These are phyloP conservation scores for Trachythela sp. DNA, from an alignment of 64 coral and sea anemone species.

Conservation along the genomic window DNA sequence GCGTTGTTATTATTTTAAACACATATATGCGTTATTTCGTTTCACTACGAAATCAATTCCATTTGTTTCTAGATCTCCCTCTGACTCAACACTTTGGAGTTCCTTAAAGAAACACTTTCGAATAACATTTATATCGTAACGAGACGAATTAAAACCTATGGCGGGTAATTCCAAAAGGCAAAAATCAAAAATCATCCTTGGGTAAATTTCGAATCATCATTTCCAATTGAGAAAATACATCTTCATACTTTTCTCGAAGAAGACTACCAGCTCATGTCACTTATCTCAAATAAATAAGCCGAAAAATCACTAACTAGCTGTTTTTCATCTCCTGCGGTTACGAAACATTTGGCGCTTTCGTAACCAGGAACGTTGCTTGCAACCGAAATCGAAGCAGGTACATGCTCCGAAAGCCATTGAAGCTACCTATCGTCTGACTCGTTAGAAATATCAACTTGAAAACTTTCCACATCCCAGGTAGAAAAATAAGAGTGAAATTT, in stretches of 20 bases:
- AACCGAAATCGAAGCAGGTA: neutral
- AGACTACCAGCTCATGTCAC: no score
- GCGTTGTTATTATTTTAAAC: neutral
- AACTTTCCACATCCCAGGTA: neutral
- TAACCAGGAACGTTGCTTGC: neutral
- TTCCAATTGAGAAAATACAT: no score
- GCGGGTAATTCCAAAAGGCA: no score
- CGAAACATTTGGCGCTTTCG: neutral
- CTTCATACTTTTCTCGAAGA: no score
- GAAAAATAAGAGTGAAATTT: neutral
- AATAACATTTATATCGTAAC: no score
- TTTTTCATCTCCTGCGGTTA: neutral
- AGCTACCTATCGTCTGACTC: neutral
- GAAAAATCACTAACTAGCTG: neutral
- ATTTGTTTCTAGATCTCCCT: no score
- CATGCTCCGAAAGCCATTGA: neutral
- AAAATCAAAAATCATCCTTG: no score
- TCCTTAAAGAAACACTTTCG: no score
- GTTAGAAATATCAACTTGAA: neutral
- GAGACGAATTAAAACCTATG: no score
- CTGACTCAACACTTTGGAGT: no score
- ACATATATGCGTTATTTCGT: neutral
- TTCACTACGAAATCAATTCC: neutral
- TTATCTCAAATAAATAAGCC: neutral
- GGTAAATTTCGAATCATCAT: no score